These are phyloP conservation scores for Marronus borbonicus DNA, from an alignment of 2,888 invertebrate genomes.

Conservation along the genomic window DNA sequence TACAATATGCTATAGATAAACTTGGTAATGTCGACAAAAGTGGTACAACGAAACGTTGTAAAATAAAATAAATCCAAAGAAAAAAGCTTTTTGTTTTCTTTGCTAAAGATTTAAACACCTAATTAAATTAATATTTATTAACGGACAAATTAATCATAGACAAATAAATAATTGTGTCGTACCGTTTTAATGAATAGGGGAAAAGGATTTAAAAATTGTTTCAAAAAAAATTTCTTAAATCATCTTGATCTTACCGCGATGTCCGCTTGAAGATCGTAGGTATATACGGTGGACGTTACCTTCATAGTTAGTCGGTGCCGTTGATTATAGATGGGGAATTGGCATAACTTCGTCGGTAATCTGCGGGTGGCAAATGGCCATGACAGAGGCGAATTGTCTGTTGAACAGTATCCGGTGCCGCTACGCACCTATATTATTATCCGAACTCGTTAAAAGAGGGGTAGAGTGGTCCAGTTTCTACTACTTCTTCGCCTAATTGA, in stretches of 20 bases:
- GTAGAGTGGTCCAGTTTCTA: conserved; percentile 51
- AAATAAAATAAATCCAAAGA: no score
- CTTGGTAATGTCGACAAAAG: no score
- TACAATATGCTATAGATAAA: no score
- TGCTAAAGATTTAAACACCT: no score
- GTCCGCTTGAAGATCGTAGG: not conserved
- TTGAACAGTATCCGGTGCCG: conserved; percentile 67
- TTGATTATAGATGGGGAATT: conserved; percentile 57
- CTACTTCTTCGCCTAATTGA: conserved; percentile 64
- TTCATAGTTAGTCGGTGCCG: conserved; percentile 31
- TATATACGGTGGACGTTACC: not conserved
- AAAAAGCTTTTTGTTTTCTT: no score
- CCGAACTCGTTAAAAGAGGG: conserved; percentile 67
- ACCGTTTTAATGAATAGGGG: no score
- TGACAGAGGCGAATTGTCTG: conserved; percentile 64
- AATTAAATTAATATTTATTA: no score
- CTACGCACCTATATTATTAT: conserved; percentile 66
- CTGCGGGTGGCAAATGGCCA: conserved; percentile 66
- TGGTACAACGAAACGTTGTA: no score
- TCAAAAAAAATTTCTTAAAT: not conserved
- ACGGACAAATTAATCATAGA: no score
- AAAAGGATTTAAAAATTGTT: no score
- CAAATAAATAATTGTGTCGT: no score
- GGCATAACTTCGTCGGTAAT: conserved; percentile 60
- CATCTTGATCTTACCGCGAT: not conserved